A percentile compares a stretch with the other conserved stretches of the same genome.
These are phyloP conservation scores for Chloroceryle amazona DNA, from an alignment of 2,797 vertebrate species.

Conservation along the genomic window DNA sequence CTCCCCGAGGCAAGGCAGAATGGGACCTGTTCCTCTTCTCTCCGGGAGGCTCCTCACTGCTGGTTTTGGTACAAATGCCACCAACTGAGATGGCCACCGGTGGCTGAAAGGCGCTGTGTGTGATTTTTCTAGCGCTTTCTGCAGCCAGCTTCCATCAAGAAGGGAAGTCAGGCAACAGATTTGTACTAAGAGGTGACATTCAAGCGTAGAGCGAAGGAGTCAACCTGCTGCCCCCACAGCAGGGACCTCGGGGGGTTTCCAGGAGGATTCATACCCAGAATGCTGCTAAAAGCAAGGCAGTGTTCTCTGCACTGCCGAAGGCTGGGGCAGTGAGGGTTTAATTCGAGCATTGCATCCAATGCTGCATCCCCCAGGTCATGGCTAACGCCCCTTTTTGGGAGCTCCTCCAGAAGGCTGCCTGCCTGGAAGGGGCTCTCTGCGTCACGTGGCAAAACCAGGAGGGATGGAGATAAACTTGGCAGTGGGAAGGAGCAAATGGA, in stretches of 20 bases:
- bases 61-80: not conserved
- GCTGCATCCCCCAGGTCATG: not conserved
- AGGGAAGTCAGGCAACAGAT: not conserved
- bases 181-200: not conserved
- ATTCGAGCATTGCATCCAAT: fast-evolving
- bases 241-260: not conserved
- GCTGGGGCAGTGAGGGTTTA: not conserved
- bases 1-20: not conserved
- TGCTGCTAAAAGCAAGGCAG: not conserved
- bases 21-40: not conserved
- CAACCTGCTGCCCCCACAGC: not conserved
- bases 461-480: not conserved
- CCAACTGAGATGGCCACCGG: not conserved
- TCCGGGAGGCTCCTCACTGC: not conserved
- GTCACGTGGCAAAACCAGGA: not conserved
- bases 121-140: not conserved
- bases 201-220: not conserved
- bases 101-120: not conserved
- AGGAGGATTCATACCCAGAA: not conserved
- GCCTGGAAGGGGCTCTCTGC: not conserved
- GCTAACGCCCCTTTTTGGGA: not conserved
- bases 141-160: not conserved
- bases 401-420: not conserved
- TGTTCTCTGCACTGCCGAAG: not conserved
- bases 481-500: not conserved